A percentile compares a stretch with the other conserved stretches of the same genome.
phyloP scores from a whole-genome alignment of 1,140 invertebrate genomes.

The Sminthurinus signatus region DNA sequence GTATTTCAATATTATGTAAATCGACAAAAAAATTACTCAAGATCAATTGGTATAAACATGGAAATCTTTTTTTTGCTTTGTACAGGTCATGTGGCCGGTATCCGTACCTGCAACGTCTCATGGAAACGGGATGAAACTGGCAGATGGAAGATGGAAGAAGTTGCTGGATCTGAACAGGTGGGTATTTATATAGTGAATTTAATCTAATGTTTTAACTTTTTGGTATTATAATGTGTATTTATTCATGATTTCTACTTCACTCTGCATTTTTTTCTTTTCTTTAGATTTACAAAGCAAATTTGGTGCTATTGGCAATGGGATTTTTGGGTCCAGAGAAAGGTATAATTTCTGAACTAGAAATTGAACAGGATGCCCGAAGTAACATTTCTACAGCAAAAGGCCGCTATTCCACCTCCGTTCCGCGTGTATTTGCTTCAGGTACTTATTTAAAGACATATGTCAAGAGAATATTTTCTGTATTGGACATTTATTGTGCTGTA shows the following conservation, averaged over 20 bases:
- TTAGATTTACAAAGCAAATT: constrained; percentile 76
- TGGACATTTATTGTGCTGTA: too few relatives aligned
- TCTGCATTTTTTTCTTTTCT: too few relatives aligned
- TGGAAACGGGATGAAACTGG: constrained; percentile 91
- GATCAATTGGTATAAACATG: too few relatives aligned
- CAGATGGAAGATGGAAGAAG: constrained; percentile 89
- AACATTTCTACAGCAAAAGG: constrained; percentile 79
- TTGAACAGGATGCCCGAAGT: constrained; percentile 80
- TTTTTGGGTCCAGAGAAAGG: constrained; percentile 94
- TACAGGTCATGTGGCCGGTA: constrained; percentile 59
- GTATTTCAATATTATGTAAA: constrained; percentile 48
- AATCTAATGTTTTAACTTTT: too few relatives aligned
- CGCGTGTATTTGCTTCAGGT: constrained; percentile 86
- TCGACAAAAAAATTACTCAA: neutral
- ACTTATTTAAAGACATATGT: constrained; percentile 48
- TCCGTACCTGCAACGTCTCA: constrained; percentile 81
- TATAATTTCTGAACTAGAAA: constrained; percentile 73
- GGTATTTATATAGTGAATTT: too few relatives aligned
- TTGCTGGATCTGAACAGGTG: constrained; percentile 70
- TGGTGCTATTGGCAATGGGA: constrained; percentile 96
- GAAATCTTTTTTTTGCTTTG: neutral
- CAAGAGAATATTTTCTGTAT: neutral
- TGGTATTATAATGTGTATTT: too few relatives aligned
- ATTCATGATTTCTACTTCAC: too few relatives aligned
- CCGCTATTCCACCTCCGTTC: constrained; percentile 73